Conservation (phyloP, 2,888 invertebrate genomes). For the Ichneumoninae sp. region DNA sequence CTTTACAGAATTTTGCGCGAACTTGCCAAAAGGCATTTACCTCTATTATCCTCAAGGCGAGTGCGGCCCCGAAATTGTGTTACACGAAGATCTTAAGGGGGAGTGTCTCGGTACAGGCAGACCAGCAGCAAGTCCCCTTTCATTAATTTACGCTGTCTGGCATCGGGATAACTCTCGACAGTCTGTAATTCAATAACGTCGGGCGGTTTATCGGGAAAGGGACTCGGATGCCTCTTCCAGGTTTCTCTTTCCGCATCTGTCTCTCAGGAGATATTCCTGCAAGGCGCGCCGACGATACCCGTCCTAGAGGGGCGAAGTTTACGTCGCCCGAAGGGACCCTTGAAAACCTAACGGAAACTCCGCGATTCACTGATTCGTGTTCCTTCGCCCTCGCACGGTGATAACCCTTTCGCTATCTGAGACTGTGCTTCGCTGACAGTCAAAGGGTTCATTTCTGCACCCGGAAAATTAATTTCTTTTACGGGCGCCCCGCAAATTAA, state of each 20-base stretch:
- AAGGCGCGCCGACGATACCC: background rate
- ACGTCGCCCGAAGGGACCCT: background rate
- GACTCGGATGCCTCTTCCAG: slow-evolving; percentile 24
- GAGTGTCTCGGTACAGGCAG: background rate
- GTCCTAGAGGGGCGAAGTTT: background rate
- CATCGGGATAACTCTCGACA: slow-evolving; percentile 63
- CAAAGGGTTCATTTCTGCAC: too few relatives aligned
- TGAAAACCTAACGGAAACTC: background rate
- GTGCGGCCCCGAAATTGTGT: slow-evolving; percentile 32
- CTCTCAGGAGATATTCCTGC: slow-evolving; percentile 7
- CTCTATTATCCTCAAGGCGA: background rate
- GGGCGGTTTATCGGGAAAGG: slow-evolving; percentile 42
- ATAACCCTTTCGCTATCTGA: too few relatives aligned
- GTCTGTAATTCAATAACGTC: slow-evolving; percentile 65
- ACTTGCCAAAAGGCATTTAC: slow-evolving; percentile 11
- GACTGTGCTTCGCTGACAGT: too few relatives aligned
- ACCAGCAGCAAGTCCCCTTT: slow-evolving; percentile 44
- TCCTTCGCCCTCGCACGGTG: too few relatives aligned
- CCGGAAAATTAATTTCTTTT: too few relatives aligned
- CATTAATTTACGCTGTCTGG: slow-evolving; percentile 57
- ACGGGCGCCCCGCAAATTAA: too few relatives aligned
- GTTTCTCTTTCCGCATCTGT: slow-evolving; percentile 14
- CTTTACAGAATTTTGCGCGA: slow-evolving; percentile 25
- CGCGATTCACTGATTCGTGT: background rate
- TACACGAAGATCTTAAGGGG: slow-evolving; percentile 17